These are phyloP conservation scores for Matsumurasca onukii DNA, from an alignment of 1,140 invertebrate genomes.

Conservation along the genomic window DNA sequence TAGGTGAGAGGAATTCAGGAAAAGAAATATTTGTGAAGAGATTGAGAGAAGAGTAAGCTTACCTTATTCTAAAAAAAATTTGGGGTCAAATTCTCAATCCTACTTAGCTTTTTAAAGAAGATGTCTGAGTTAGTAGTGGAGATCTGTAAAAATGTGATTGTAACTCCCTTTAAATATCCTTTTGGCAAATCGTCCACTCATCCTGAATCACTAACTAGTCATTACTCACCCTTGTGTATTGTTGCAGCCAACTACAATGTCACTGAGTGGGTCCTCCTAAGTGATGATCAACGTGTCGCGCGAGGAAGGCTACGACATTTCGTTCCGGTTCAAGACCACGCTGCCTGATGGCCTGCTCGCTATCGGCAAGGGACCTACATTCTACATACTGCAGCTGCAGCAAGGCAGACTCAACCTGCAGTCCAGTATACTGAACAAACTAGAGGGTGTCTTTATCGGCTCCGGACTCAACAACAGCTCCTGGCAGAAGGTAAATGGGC, in stretches of 20 bases:
- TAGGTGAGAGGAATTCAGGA: too few relatives aligned
- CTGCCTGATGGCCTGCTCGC: slow-evolving; percentile 81
- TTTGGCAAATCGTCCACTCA: too few relatives aligned
- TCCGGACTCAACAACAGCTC: slow-evolving; percentile 78
- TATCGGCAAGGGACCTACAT: slow-evolving; percentile 77
- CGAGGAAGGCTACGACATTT: slow-evolving; percentile 84
- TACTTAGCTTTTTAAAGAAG: too few relatives aligned
- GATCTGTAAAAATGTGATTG: too few relatives aligned
- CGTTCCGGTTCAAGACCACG: slow-evolving; percentile 89
- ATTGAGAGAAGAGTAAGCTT: too few relatives aligned
- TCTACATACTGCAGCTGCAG: slow-evolving; percentile 78
- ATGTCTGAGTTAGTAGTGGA: too few relatives aligned
- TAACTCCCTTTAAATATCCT: too few relatives aligned
- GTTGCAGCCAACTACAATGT: slow-evolving; percentile 76
- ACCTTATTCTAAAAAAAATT: too few relatives aligned
- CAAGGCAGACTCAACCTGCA: slow-evolving; percentile 82
- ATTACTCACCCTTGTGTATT: too few relatives aligned
- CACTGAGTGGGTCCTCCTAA: slow-evolving; percentile 74
- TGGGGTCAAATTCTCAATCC: too few relatives aligned
- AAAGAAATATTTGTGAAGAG: too few relatives aligned
- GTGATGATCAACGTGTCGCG: slow-evolving; percentile 74
- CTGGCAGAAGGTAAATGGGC: slow-evolving; percentile 73
- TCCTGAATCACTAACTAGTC: too few relatives aligned
- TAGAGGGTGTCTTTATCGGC: slow-evolving; percentile 85
- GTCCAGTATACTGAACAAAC: slow-evolving; percentile 82